Evolutionary conservation across 2,888 invertebrate species (phyloP), one percentile per base, ranked within the genome.

Genomic region (Agonum fuliginosum): DNA sequence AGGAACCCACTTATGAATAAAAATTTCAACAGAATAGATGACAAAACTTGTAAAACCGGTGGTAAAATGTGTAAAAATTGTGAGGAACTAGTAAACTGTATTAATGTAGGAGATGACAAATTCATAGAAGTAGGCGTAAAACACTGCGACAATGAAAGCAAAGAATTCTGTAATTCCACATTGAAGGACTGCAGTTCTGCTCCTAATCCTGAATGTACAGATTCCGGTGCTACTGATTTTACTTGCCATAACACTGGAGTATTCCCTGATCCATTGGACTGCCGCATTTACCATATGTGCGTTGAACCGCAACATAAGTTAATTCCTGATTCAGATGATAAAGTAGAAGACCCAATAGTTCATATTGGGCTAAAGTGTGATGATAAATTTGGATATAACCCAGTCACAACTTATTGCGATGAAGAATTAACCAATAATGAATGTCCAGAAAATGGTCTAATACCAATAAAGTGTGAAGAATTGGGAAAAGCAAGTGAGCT

Each of bases 401-500:
- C 78, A 12, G 51, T 46, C 5, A 79, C 78, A 1, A 79, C 78
- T 4, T 79, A 74, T 20, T 80, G 80, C 19, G 65, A 78, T 37
- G 51, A 37, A 12, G 14, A 4, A 19, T 43, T 80, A 6, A 6
- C 17, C 2, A 46, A 65, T 43, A 43, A 46, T 20, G 27, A n/a
- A 14, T 71, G 73, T 78, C 71, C 46, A 14, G 58, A 10, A 3
- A 43, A 12, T 6, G 34, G 19, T 2, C 73, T 73, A 0, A 67
- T 80, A n/a, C 78, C 78, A n/a, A 2, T 78, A n/a, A 2, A 67
- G 3, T 80, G 80, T 41, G 37, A 12, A 1, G 20, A 19, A 12
- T 19, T 65, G 0, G 77, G 78, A 17, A 74, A 79, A 65, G 48
- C 27, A 3, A 79, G 54, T 0, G 62, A 72, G 5, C 10, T 79